Base-by-base conservation (phyloP, 64 coral and sea anemone species). In the Porites lutea region DNA sequence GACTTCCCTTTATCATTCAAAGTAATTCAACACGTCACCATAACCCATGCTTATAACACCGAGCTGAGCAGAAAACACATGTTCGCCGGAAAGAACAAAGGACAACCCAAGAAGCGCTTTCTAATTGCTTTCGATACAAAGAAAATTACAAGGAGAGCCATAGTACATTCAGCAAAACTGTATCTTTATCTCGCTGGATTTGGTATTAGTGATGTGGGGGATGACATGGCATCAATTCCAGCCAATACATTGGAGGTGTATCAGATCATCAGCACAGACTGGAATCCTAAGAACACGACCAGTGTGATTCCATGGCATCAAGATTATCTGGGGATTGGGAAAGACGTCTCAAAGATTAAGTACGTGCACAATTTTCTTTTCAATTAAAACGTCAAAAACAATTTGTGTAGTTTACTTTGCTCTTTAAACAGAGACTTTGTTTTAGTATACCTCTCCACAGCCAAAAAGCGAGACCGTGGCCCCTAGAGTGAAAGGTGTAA, bases 251-350 rank as follows among this genome's bases (percentile, higher is more conserved):
- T 99, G 16, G 97, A 99, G 8, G 94, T 81, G 16, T 99, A 99
- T 86, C 94, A 92, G 37, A 88, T 99, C 15, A 93, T 85, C 64
- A 99, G 97, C 65, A 96, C 94, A 1, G 91, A 93, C 23, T 99
- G 97, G 97, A 45, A 72, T 47, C 70, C 83, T 7, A 51, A 48
- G 21, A 99, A 99, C 52, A 94, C 94, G 4, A 94, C 97, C 4
- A 88, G 91, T 6, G 82, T 96, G 21, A 91, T 99, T 50, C 97
- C 97, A 1, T 99, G 97, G 97, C 88, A 99, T 86, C 91, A 96
- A 48, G 87, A 99, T 58, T 99, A 96, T 49, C 66, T 99, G 18
- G 97, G 97, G 62, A 57, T 99, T 37, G 88, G 94, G 16, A 88
- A 55, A 27, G 97, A 99, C 10, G 97, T 99, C 3, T 68, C 75